Evolutionary conservation across 2,797 vertebrate genomes (phyloP).

Genomic region (Platalea minor): DNA sequence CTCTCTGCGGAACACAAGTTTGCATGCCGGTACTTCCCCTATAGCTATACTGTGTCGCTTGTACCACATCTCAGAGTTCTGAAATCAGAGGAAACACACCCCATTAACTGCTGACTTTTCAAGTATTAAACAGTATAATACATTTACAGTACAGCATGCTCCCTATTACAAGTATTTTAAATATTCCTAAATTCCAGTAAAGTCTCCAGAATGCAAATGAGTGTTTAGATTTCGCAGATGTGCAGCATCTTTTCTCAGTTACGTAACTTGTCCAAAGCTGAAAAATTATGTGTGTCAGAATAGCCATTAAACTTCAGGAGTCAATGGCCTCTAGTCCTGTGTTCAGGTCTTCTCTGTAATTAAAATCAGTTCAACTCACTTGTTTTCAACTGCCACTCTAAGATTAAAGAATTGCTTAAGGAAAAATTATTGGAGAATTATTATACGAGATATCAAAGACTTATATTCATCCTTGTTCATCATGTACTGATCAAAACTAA

Average conservation of each 20-base stretch:
- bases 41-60: constrained; percentile 96
- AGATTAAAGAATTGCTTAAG: not conserved
- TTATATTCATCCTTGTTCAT: not conserved
- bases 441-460: not conserved
- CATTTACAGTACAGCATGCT: not conserved
- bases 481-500: not conserved
- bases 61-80: constrained; percentile 89
- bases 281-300: not conserved
- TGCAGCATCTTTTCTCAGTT: not conserved
- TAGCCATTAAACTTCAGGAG: not conserved
- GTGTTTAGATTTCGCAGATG: not conserved
- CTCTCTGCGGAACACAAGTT: constrained; percentile 83
- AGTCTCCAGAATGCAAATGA: not conserved
- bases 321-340: not conserved
- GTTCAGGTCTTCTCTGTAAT: not conserved
- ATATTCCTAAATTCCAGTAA: not conserved
- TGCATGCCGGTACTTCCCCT: constrained; percentile 89
- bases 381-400: not conserved
- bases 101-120: not conserved
- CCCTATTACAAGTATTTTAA: not conserved
- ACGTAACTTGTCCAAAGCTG: not conserved
- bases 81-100: not conserved
- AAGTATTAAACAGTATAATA: not conserved
- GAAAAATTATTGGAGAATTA: not conserved
- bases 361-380: not conserved